Base-by-base conservation (phyloP, 2,888 invertebrate species). In the Perizoma flavofasciatum region DNA sequence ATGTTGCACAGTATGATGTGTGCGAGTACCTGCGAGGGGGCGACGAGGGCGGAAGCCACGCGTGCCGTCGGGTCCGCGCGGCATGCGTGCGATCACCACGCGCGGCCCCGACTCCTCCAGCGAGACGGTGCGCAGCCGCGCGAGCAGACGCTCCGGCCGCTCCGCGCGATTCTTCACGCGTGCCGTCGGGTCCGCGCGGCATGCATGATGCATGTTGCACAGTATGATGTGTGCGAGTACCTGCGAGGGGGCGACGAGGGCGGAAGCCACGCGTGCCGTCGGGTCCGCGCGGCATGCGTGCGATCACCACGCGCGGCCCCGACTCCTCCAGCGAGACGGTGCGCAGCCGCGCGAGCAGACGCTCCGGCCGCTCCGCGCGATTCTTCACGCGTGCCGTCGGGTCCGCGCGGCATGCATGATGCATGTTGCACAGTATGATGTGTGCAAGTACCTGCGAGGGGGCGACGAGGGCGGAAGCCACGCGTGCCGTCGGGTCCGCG, bases 251-350 rank as follows among this genome's bases (percentile, higher is more conserved):
- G 56, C 93, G 91, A 44, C 93, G 85, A 10, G 92, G 88, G 10
- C 93, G 86, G 88, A 96, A 98, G 65, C 96, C 97, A 71, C 95
- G 95, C 51, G 95, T 94, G 75, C 97, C 97, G 83, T 98, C 98
- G 4, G 98, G 98, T 10, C 98, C 98, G 79, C 95, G 96, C 44
- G 98, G 98, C 82, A 97, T 95, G 65, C 98, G 96, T 65, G 96
- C 88, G 49, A 97, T 94, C 46, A 96, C 94, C 62, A 98, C 93
- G 79, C 96, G 96, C 55, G 98, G 98, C 65, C 96, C 92, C 45
- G 84, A 68, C 72, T 97, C 97, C 81, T 98, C 98, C 76, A 96
- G 82, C 54, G 97, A 97, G 73, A 95, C 94, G 51, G 97, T 95
- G 75, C 98, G 96, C 71, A 98, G 93, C 70, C 98, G 96, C 82